A percentile compares a stretch with the other conserved stretches of the same genome.
Evolutionary conservation across 2,113 vertebrate genomes (phyloP).

Genomic region (Cettia cetti): DNA sequence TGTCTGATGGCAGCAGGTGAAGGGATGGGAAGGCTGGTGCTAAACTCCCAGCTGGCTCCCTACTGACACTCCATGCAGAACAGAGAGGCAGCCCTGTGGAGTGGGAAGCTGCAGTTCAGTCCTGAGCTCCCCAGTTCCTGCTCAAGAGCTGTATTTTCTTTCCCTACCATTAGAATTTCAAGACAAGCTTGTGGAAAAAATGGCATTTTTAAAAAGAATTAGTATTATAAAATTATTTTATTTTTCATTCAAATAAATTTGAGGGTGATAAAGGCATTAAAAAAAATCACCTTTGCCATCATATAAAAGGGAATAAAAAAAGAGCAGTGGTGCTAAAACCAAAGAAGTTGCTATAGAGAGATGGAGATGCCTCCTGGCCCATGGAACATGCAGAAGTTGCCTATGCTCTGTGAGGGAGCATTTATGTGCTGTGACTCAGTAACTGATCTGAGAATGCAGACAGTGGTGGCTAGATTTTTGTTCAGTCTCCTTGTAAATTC

Average conservation of each 20-base stretch:
- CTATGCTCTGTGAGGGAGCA: not conserved
- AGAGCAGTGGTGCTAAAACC: not conserved
- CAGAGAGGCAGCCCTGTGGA: not conserved
- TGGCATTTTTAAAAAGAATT: not conserved
- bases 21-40: not conserved
- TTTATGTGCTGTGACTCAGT: not conserved
- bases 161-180: not conserved
- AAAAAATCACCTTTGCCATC: not conserved
- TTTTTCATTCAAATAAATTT: not conserved
- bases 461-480: not conserved
- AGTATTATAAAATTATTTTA: not conserved
- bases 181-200: not conserved
- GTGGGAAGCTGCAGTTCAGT: not conserved
- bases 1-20: not conserved
- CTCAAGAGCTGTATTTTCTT: not conserved
- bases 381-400: not conserved
- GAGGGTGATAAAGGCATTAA: not conserved
- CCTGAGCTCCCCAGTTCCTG: not conserved
- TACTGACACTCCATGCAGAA: not conserved
- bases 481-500: slow-evolving; percentile 35
- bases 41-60: not conserved
- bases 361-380: not conserved
- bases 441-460: not conserved
- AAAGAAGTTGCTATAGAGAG: not conserved
- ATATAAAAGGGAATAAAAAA: not conserved